Evolutionary conservation across 2,888 invertebrate species (phyloP).

Genomic region (Brenthis ino): DNA sequence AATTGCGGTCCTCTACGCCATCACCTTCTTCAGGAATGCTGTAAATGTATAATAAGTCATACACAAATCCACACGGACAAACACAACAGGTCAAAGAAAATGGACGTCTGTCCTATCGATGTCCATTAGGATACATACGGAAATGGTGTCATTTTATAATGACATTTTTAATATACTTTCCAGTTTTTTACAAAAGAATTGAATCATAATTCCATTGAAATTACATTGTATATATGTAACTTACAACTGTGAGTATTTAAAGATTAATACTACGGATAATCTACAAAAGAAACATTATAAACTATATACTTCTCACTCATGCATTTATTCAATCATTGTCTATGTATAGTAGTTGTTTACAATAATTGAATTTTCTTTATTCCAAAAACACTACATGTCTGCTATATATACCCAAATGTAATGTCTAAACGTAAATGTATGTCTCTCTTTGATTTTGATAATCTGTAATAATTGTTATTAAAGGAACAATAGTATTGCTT

Average conservation of each 20-base stretch:
- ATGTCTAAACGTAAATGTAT: background rate
- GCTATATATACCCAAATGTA: background rate
- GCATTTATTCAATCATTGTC: constrained; percentile 8
- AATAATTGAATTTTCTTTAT: background rate
- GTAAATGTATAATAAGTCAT: constrained; percentile 78
- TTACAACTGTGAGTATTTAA: constrained; percentile 4
- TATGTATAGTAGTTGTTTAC: background rate
- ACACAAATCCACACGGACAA: constrained; percentile 63
- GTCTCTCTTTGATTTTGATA: background rate
- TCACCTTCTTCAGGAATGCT: constrained; percentile 91
- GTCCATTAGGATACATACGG: constrained; percentile 19
- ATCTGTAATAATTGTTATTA: no score
- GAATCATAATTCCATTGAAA: background rate
- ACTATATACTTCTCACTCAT: background rate
- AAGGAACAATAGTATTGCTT: no score
- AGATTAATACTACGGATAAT: constrained; percentile 5
- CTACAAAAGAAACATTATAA: background rate
- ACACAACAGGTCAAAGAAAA: background rate
- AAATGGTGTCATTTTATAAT: constrained; percentile 9
- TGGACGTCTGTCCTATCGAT: constrained; percentile 30
- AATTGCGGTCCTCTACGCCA: constrained; percentile 81
- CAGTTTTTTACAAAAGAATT: constrained; percentile 1
- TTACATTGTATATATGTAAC: background rate
- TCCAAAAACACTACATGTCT: background rate
- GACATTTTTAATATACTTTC: background rate